Evolutionary conservation across 2,113 vertebrate species (phyloP).

Genomic region (Solea solea): DNA sequence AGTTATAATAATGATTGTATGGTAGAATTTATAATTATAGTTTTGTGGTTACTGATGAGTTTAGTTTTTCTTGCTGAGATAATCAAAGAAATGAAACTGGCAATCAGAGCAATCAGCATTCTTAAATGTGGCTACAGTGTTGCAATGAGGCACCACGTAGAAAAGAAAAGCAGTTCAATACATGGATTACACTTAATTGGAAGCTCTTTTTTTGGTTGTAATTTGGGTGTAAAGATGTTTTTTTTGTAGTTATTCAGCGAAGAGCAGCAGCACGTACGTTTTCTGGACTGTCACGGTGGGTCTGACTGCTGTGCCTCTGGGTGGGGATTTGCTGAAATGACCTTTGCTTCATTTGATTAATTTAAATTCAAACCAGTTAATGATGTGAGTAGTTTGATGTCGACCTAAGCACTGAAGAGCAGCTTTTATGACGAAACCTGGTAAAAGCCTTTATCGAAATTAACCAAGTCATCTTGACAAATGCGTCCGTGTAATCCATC

Average conservation of each 20-base stretch:
- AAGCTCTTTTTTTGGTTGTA: background rate
- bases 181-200: background rate
- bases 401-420: background rate
- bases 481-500: conserved; percentile 41
- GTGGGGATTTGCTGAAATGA: background rate
- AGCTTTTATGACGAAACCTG: background rate
- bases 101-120: conserved; percentile 54
- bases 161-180: conserved; percentile 19
- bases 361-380: background rate
- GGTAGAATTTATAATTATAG: background rate
- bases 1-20: background rate
- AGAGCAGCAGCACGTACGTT: background rate
- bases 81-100: conserved; percentile 67
- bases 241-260: background rate
- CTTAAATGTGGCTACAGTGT: conserved; percentile 39
- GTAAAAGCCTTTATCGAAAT: conserved; percentile 34
- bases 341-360: background rate
- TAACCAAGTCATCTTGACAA: conserved; percentile 27
- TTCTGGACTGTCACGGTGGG: background rate
- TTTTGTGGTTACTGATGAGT: conserved; percentile 58
- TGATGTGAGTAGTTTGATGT: background rate
- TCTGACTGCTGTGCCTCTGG: background rate
- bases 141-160: background rate
- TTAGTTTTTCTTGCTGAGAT: conserved; percentile 59
- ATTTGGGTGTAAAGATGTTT: background rate